These are phyloP conservation scores for Scaeva pyrastri DNA, from an alignment of 2,888 invertebrate species.

Conservation along the genomic window DNA sequence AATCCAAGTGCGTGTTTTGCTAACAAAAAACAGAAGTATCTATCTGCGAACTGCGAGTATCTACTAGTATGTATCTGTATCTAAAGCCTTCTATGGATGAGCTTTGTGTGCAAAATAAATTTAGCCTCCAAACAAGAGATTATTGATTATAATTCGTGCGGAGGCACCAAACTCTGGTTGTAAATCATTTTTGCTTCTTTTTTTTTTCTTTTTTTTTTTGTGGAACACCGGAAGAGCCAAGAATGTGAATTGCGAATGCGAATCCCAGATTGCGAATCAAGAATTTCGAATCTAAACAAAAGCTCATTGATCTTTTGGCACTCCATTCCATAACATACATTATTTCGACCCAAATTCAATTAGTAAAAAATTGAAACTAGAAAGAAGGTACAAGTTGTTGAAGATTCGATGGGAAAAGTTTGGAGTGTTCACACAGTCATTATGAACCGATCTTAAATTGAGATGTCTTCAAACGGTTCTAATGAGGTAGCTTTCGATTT, in stretches of 20 bases:
- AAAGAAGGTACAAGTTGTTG: conserved; percentile 8
- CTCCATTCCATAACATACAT: too few relatives aligned
- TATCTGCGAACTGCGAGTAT: too few relatives aligned
- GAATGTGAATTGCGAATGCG: background rate
- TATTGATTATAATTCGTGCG: conserved; percentile 49
- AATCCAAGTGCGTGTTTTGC: conserved; percentile 69
- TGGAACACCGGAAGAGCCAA: conserved; percentile 68
- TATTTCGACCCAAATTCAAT: conserved; percentile 63
- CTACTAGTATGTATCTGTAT: too few relatives aligned
- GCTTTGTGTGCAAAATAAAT: conserved; percentile 44
- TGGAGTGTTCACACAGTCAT: conserved; percentile 47
- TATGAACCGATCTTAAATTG: conserved; percentile 19
- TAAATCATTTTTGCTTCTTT: conserved; percentile 23
- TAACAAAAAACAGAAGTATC: conserved; percentile 17
- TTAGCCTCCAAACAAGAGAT: conserved; percentile 67
- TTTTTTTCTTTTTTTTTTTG: conserved; percentile 23
- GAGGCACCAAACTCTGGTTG: conserved; percentile 23
- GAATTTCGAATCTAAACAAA: conserved; percentile 9
- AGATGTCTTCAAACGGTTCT: conserved; percentile 31
- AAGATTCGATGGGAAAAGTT: conserved; percentile 10
- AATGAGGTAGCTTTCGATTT: conserved; percentile 70
- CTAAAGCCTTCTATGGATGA: conserved; percentile 19
- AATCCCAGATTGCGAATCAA: too few relatives aligned
- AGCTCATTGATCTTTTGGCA: conserved; percentile 50
- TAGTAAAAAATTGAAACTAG: conserved; percentile 27